Base-by-base conservation (phyloP, 1,140 invertebrate genomes). In the Sinonovacula constricta region DNA sequence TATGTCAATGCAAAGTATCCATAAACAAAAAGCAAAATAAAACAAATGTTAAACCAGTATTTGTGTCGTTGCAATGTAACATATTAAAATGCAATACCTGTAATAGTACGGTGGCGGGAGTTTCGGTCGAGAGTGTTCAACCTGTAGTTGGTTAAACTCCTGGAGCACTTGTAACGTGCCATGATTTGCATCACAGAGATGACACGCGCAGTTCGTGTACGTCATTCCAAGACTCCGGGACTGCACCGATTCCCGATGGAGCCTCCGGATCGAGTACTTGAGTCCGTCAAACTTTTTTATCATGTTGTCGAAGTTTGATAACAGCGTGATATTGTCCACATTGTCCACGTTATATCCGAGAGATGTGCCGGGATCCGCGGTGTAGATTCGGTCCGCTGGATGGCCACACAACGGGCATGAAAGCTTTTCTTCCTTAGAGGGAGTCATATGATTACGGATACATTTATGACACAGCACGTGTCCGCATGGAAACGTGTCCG, bases 381-480 rank as follows among this genome's bases (percentile, higher is more conserved):
- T 66, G 59, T 36, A 57, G 59, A 69, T 56, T 49, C 70, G 45
- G 66, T 54, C 10, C 68, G 81, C 39, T 83, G 81, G 81, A 22
- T 74, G 62, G 15, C 69, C 72, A 68, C 87, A 88, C 3, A 88
- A 63, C 12, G 87, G 87, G 63, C 85, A 84, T 3, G 67, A 67
- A 0, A 76, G 54, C 62, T 62, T 66, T 18, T 57, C 57, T 7
- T 76, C 60, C 60, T 39, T 39, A 3, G 56, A 63, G 0, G 82
- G 77, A 15, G 78, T 81, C 67, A 89, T 78, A 51, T 85, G 74
- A 33, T 82, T 82, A 4, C 88, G 76, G 7, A 89, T 75, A 59
- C 88, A 89, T 53, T 85, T 84, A 77, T 89, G 88, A 81, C 88
- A 89, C 31, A 89, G 80, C 24, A 88, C 83, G 74, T 89, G 88